Percentiles rank a stretch among this genome's conserved stretches.
phyloP scores from a whole-genome alignment of 2,888 invertebrate species.

The Drosophila leonis region DNA sequence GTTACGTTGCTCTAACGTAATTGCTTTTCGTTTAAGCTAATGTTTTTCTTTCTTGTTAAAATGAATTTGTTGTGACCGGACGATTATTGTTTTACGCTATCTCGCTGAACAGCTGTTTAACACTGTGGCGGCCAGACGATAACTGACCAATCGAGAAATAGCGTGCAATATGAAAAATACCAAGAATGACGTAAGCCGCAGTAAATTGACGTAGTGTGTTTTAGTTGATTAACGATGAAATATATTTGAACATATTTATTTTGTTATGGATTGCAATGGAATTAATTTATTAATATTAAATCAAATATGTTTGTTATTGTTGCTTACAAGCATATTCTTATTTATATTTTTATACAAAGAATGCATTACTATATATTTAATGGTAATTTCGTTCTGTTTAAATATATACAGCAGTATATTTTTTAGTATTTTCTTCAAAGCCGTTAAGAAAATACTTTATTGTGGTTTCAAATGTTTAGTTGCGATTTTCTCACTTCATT shows the following conservation, averaged over 20 bases:
- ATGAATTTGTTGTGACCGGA: constrained; percentile 56
- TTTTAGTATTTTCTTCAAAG: constrained; percentile 1
- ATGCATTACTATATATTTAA: neutral
- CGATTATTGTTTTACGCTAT: constrained; percentile 43
- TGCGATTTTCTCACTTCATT: neutral
- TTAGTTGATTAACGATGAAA: neutral
- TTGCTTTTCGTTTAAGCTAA: constrained; percentile 18
- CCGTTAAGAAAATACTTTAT: neutral
- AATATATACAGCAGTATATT: neutral
- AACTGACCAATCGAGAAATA: constrained; percentile 13
- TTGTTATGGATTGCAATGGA: neutral
- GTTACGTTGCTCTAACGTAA: neutral
- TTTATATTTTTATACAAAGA: too few relatives aligned
- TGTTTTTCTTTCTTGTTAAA: constrained; percentile 37
- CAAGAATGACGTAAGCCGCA: neutral
- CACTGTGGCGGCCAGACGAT: constrained; percentile 34
- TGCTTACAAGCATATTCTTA: too few relatives aligned
- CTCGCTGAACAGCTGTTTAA: constrained; percentile 44
- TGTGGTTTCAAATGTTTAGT: neutral
- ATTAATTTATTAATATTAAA: neutral
- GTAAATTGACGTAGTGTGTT: neutral
- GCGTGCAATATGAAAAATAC: neutral
- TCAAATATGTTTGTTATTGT: too few relatives aligned
- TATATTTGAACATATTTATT: neutral
- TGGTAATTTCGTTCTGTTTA: neutral